phyloP scores from a whole-genome alignment of 2,113 vertebrate genomes.

The Mugil cephalus region DNA sequence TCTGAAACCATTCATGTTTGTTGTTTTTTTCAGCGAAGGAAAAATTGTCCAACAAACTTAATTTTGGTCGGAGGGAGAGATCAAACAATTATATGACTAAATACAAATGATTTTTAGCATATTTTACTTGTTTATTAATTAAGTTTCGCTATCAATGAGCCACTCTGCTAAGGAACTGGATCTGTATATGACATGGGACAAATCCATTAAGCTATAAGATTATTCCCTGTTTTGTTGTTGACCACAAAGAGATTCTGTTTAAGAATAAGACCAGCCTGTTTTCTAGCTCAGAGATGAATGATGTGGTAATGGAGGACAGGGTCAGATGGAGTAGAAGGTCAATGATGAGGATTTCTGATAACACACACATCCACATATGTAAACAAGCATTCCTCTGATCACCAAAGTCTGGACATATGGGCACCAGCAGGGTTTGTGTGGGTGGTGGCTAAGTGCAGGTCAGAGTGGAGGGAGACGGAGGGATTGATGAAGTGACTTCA shows the following conservation, averaged over 20 bases:
- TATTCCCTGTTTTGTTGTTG: constrained; percentile 13
- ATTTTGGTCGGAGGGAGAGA: no score
- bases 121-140: no score
- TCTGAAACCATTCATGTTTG: no score
- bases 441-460: constrained; percentile 29
- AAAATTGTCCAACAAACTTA: no score
- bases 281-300: constrained; percentile 18
- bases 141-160: no score
- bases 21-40: no score
- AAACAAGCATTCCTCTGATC: constrained; percentile 32
- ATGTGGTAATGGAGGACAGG: not conserved
- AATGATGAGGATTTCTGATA: constrained; percentile 49
- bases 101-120: no score
- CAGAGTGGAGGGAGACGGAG: constrained; percentile 10
- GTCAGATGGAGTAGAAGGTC: constrained; percentile 2
- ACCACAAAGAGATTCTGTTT: constrained; percentile 55
- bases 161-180: not conserved
- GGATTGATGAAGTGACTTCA: constrained; percentile 1
- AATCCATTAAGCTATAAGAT: constrained; percentile 33
- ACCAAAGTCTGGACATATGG: constrained; percentile 22
- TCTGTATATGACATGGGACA: constrained; percentile 11
- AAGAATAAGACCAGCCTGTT: constrained; percentile 27
- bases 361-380: constrained; percentile 7
- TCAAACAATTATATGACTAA: no score
- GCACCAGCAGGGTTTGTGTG: constrained; percentile 42